Conservation (phyloP, 2,797 vertebrate genomes). For the Limosa lapponica region DNA sequence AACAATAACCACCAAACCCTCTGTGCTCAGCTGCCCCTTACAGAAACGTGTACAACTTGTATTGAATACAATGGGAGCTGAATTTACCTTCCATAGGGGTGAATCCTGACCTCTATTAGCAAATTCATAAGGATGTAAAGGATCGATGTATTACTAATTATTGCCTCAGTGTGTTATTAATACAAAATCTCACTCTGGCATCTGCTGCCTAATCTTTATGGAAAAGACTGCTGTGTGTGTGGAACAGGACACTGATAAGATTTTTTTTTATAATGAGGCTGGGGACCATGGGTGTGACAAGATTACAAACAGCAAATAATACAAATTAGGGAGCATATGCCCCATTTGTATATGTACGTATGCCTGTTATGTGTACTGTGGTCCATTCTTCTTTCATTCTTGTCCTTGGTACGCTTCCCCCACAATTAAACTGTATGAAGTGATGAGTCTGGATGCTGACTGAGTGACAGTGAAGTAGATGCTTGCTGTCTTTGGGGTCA, state of each 20-base stretch:
- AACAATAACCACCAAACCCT: not conserved
- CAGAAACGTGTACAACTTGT: not conserved
- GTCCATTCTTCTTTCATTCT: not conserved
- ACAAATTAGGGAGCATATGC: not conserved
- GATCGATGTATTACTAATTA: not conserved
- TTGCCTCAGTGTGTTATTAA: not conserved
- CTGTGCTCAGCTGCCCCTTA: not conserved
- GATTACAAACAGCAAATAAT: not conserved
- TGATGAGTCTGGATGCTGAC: not conserved
- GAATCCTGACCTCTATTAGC: not conserved
- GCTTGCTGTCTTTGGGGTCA: not conserved
- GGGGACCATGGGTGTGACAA: not conserved
- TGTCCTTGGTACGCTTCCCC: not conserved
- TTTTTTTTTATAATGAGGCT: not conserved
- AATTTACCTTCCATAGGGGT: not conserved
- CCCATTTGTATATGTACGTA: not conserved
- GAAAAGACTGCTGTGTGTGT: not conserved
- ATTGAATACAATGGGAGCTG: not conserved
- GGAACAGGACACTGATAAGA: not conserved
- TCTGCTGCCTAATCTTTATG: not conserved
- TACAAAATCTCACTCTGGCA: not conserved
- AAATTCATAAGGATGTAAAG: not conserved
- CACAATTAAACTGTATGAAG: not conserved
- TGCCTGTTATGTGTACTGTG: not conserved
- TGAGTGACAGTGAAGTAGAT: not conserved